Conservation (phyloP, 2,113 vertebrate genomes). For the Hydrochoerus hydrochaeris region DNA sequence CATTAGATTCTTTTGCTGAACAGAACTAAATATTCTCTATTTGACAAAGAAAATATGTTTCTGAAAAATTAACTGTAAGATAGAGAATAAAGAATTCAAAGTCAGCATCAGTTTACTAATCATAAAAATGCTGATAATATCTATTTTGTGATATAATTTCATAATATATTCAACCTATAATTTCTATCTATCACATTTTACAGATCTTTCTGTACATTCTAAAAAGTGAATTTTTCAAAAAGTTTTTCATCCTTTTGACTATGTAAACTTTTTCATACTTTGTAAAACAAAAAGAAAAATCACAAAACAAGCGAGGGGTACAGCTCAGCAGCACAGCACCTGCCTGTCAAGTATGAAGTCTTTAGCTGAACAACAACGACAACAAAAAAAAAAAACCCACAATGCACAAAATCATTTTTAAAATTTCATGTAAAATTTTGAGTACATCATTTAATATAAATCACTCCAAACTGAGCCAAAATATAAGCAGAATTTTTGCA, state of each 20-base stretch:
- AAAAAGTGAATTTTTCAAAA: not conserved
- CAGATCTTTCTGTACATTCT: not conserved
- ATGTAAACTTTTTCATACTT: not conserved
- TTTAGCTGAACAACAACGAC: no score
- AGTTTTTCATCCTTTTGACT: not conserved
- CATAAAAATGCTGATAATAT: not conserved
- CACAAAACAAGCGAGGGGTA: not conserved
- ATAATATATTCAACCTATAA: not conserved
- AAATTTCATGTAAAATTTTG: not conserved
- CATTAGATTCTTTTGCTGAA: not conserved
- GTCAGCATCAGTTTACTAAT: not conserved
- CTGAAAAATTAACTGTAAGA: not conserved
- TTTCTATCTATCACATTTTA: not conserved
- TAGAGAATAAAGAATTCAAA: not conserved
- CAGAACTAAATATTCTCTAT: not conserved
- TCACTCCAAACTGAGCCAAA: not conserved
- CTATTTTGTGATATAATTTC: not conserved
- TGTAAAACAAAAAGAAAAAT: not conserved
- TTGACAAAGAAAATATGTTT: not conserved
- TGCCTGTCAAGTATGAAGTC: no score
- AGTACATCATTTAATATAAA: not conserved
- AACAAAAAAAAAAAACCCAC: not conserved
- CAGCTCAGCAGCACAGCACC: no score
- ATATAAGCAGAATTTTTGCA: not conserved
- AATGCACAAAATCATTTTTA: not conserved